Conservation (phyloP, 1,140 invertebrate genomes). For the Heliconius himera region DNA sequence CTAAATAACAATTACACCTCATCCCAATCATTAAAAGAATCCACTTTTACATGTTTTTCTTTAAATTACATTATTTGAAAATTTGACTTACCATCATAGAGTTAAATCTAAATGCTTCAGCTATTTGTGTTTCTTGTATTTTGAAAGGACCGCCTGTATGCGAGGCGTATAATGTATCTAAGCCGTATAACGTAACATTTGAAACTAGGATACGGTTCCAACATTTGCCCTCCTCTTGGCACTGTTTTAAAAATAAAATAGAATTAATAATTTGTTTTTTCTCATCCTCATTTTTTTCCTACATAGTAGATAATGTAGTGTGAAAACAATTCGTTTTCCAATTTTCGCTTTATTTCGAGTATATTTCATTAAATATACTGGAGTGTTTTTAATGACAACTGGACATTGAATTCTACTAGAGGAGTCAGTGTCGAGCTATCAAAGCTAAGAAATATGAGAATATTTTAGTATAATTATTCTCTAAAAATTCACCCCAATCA, state of each 20-base stretch:
- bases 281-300: background rate
- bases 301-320: background rate
- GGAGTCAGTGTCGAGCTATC: too few relatives aligned
- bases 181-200: conserved; percentile 50
- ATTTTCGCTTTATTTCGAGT: too few relatives aligned
- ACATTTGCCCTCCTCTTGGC: conserved; percentile 24
- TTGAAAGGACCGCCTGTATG: conserved; percentile 56
- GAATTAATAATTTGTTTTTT: background rate
- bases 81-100: conserved; percentile 50
- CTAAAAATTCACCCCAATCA: too few relatives aligned
- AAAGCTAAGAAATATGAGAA: too few relatives aligned
- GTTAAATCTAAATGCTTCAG: conserved; percentile 54
- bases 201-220: conserved; percentile 22
- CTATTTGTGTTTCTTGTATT: conserved; percentile 38
- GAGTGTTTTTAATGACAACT: too few relatives aligned
- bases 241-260: conserved; percentile 32
- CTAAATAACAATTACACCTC: too few relatives aligned
- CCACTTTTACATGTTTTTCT: background rate
- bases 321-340: too few relatives aligned
- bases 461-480: too few relatives aligned
- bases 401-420: too few relatives aligned
- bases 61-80: background rate
- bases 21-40: background rate
- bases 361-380: too few relatives aligned
- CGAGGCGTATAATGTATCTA: conserved; percentile 55